A percentile compares a stretch with the other conserved stretches of the same genome.
phyloP scores from a whole-genome alignment of 2,797 vertebrate species.

The Hypotaenidia philippensis region DNA sequence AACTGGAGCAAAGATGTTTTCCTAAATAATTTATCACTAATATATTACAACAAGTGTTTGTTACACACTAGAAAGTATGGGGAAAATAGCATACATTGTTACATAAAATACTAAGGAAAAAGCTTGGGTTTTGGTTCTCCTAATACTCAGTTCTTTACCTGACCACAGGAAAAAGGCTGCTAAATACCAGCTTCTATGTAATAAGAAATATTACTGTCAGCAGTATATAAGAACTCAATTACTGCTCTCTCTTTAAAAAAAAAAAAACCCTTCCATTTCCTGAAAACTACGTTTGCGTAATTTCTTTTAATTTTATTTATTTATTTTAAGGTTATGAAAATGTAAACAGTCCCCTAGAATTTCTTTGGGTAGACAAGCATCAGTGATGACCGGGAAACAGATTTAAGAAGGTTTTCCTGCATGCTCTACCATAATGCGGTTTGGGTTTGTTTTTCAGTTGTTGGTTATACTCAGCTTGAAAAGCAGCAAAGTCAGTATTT shows the following conservation, averaged over 20 bases:
- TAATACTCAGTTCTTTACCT: not conserved
- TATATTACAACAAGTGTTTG: not conserved
- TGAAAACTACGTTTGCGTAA: not conserved
- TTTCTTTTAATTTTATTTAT: not conserved
- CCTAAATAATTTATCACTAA: not conserved
- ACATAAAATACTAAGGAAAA: not conserved
- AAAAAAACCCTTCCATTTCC: not conserved
- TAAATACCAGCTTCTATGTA: not conserved
- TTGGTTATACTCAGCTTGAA: not conserved
- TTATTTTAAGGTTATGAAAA: not conserved
- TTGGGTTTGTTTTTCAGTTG: not conserved
- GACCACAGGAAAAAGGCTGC: not conserved
- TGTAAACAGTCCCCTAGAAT: not conserved
- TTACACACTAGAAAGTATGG: not conserved
- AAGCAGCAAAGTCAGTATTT: slow-evolving; percentile 22
- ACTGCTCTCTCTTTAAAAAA: not conserved
- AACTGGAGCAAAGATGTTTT: not conserved
- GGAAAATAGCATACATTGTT: not conserved
- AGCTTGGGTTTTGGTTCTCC: not conserved
- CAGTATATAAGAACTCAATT: not conserved
- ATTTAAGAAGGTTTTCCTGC: not conserved
- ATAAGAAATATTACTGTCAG: not conserved
- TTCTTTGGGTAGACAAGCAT: not conserved
- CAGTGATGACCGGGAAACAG: not conserved
- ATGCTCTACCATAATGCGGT: not conserved